Percentiles rank a stretch among this genome's conserved stretches.
phyloP scores from a whole-genome alignment of 1,140 invertebrate genomes.

The Caenorhabditis brenneri region DNA sequence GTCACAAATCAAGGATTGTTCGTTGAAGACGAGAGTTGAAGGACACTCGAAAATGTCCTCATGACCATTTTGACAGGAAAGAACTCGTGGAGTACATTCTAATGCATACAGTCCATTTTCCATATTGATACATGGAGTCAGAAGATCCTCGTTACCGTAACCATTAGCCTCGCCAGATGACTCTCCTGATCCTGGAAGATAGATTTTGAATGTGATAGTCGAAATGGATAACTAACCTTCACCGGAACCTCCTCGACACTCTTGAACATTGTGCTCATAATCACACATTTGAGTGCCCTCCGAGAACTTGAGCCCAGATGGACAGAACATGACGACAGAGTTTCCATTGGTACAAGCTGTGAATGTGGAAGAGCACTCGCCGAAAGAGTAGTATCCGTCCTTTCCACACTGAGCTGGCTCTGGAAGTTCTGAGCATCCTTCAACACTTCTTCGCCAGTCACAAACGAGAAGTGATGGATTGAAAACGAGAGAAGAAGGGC shows the following conservation, averaged over 20 bases:
- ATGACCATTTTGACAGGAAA: neutral
- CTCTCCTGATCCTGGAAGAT: neutral
- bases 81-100: neutral
- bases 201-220: neutral
- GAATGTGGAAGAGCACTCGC: neutral
- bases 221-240: neutral
- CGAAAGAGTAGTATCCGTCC: neutral
- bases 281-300: neutral
- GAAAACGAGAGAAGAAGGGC: neutral
- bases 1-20: neutral
- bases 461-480: neutral
- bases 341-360: neutral
- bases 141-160: neutral
- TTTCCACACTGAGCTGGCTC: neutral
- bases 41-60: neutral
- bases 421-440: neutral
- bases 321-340: neutral
- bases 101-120: slow-evolving; percentile 8
- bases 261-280: neutral
- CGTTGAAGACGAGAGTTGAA: neutral
- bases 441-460: neutral
- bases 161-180: neutral
- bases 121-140: neutral
- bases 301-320: neutral
- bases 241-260: neutral